Percentiles rank a stretch among this genome's conserved stretches.
These are phyloP conservation scores for Luperina testacea DNA, from an alignment of 2,888 invertebrate species.

Conservation along the genomic window DNA sequence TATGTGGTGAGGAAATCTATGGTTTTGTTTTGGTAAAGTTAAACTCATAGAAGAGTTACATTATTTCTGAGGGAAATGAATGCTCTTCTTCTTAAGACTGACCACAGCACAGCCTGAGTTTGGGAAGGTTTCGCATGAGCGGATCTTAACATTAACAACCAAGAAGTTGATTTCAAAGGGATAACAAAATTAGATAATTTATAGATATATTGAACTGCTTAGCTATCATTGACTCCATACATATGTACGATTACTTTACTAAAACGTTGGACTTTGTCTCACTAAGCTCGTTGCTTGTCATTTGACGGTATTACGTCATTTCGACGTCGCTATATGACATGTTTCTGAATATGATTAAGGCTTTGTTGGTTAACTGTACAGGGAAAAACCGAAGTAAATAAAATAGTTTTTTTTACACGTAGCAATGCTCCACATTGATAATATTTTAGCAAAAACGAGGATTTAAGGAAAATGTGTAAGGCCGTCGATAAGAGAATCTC, in stretches of 20 bases:
- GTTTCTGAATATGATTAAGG: neutral
- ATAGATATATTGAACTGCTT: neutral
- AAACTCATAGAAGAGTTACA: neutral
- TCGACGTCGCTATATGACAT: neutral
- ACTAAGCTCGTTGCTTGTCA: neutral
- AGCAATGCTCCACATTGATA: conserved; percentile 27
- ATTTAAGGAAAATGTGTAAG: conserved; percentile 55
- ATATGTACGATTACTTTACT: neutral
- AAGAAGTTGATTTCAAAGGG: neutral
- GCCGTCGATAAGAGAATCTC: conserved; percentile 55
- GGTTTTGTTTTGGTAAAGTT: neutral
- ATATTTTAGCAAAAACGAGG: conserved; percentile 38
- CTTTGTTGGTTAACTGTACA: neutral
- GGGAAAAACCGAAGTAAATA: conserved; percentile 10
- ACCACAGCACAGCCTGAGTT: too few relatives aligned
- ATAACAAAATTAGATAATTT: neutral
- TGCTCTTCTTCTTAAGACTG: neutral
- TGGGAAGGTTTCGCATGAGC: neutral
- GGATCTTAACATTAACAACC: neutral
- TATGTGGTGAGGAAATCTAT: neutral
- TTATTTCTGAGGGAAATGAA: neutral
- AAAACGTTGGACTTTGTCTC: neutral
- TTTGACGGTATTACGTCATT: neutral
- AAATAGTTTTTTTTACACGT: neutral
- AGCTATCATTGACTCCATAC: neutral